phyloP scores from a whole-genome alignment of 2,888 invertebrate genomes.

The Latheticus oryzae region DNA sequence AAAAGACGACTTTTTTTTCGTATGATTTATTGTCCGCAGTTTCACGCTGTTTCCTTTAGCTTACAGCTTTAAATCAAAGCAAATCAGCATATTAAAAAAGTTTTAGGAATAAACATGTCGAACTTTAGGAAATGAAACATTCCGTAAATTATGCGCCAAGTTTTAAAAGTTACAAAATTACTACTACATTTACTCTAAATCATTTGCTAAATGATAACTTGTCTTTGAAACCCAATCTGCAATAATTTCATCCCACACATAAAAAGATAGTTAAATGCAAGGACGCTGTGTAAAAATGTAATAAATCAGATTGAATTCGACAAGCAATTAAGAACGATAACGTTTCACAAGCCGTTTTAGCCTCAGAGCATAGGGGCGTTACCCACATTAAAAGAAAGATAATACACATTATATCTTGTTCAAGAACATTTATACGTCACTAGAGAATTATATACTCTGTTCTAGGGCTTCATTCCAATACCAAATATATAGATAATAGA shows the following conservation, averaged over 20 bases:
- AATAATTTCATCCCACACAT: too few species aligned
- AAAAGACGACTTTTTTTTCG: conserved; percentile 20
- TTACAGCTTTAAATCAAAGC: conserved; percentile 45
- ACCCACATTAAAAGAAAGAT: conserved; percentile 34
- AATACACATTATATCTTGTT: conserved; percentile 36
- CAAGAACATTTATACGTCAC: conserved; percentile 36
- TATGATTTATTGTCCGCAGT: conserved; percentile 34
- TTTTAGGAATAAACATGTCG: conserved; percentile 43
- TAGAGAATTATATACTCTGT: conserved; percentile 34
- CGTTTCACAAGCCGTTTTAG: conserved; percentile 33
- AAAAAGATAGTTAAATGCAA: conserved; percentile 28
- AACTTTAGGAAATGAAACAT: conserved; percentile 35
- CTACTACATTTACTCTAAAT: neutral
- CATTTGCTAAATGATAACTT: neutral
- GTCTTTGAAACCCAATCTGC: conserved; percentile 16
- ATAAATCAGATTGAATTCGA: conserved; percentile 46
- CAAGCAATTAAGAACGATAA: conserved; percentile 48
- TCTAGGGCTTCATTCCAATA: conserved; percentile 6
- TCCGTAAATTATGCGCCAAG: conserved; percentile 28
- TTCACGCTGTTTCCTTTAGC: conserved; percentile 35
- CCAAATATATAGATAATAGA: too few species aligned
- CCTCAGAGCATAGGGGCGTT: conserved; percentile 36
- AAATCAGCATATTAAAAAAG: conserved; percentile 50
- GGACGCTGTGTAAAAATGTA: conserved; percentile 19
- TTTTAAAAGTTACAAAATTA: too few species aligned